Percentiles rank a stretch among this genome's conserved stretches.
Evolutionary conservation across 1,140 invertebrate genomes (phyloP).

Genomic region (Tribolium madens): DNA sequence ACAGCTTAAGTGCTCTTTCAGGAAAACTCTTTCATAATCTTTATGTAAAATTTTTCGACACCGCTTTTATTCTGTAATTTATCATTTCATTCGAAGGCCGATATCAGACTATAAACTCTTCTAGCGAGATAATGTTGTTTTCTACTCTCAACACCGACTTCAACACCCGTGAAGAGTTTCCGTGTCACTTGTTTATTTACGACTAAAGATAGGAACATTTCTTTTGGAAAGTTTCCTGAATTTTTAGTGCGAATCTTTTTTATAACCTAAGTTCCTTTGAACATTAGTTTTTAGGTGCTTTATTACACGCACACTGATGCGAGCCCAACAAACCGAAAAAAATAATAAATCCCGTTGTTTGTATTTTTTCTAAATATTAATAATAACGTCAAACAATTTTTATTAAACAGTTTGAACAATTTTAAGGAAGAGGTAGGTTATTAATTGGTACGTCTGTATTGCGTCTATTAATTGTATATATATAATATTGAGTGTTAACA

Average conservation of each 20-base stretch:
- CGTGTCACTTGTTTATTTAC: slow-evolving; percentile 34
- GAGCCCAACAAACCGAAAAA: too few species aligned
- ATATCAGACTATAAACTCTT: not conserved
- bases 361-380: too few species aligned
- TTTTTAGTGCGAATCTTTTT: not conserved
- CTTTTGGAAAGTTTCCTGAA: slow-evolving; percentile 8
- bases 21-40: not conserved
- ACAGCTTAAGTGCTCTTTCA: not conserved
- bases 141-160: slow-evolving; percentile 16
- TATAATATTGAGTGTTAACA: not conserved
- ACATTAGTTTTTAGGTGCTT: not conserved
- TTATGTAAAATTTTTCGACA: not conserved
- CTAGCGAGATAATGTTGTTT: slow-evolving; percentile 15
- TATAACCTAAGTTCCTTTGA: not conserved
- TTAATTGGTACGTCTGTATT: too few species aligned
- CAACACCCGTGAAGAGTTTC: slow-evolving; percentile 1
- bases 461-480: not conserved
- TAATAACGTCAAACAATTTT: not conserved
- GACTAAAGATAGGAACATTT: slow-evolving; percentile 3
- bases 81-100: not conserved
- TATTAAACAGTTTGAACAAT: not conserved
- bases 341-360: too few species aligned
- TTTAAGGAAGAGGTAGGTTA: not conserved
- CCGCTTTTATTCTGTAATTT: not conserved
- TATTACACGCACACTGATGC: not conserved